Evolutionary conservation across 2,113 vertebrate genomes (phyloP).

Genomic region (Python bivittatus): DNA sequence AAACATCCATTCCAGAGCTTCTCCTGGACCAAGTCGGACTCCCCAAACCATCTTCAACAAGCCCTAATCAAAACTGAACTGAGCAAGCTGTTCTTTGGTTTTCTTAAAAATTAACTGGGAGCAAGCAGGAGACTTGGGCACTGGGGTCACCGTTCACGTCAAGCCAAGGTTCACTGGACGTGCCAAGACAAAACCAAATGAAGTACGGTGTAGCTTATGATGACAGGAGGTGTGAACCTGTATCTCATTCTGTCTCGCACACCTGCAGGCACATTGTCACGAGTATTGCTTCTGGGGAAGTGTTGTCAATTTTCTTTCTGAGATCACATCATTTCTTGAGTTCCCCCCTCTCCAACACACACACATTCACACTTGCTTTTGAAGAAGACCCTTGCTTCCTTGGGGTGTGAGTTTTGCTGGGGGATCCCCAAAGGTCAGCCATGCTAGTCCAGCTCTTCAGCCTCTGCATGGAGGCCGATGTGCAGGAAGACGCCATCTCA

Average conservation of each 20-base stretch:
- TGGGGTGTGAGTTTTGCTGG: not conserved
- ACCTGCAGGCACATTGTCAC: not conserved
- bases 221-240: not conserved
- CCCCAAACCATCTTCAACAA: not conserved
- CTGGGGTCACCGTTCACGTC: not conserved
- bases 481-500: not conserved
- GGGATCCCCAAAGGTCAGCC: not conserved
- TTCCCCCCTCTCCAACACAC: not conserved
- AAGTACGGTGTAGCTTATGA: not conserved
- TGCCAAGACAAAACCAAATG: too few relatives aligned
- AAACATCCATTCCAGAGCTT: not conserved
- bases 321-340: not conserved
- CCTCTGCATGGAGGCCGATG: not conserved
- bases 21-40: not conserved
- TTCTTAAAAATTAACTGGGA: not conserved
- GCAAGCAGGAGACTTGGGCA: not conserved
- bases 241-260: not conserved
- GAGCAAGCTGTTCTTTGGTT: not conserved
- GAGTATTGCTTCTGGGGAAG: not conserved
- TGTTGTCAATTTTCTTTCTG: not conserved
- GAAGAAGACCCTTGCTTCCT: not conserved
- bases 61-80: not conserved
- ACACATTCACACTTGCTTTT: not conserved
- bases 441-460: not conserved
- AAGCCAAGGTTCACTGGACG: not conserved